Percentiles rank a stretch among this genome's conserved stretches.
phyloP scores from a whole-genome alignment of 2,888 invertebrate species.

The Crocallis elinguaria region DNA sequence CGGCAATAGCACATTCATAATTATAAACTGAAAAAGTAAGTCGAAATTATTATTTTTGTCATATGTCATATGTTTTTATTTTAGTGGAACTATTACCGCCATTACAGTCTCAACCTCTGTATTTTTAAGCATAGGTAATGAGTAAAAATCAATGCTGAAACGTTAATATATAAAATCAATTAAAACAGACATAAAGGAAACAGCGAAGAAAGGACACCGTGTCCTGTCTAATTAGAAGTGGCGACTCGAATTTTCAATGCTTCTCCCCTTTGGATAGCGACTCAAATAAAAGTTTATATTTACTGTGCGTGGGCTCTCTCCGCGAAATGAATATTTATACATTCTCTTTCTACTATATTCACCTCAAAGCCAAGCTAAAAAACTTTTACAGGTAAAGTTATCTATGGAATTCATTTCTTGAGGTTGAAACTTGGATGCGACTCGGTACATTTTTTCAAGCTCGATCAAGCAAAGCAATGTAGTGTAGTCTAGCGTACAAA shows the following conservation, averaged over 20 bases:
- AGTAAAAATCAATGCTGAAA: not conserved
- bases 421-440: constrained; percentile 54
- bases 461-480: constrained; percentile 20
- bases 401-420: constrained; percentile 64
- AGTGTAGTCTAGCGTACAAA: constrained; percentile 18
- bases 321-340: constrained; percentile 80
- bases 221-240: constrained; percentile 80
- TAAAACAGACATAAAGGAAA: constrained; percentile 72
- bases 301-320: constrained; percentile 73
- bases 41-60: too few species aligned
- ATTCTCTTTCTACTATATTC: constrained; percentile 69
- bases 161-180: constrained; percentile 77
- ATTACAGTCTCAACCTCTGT: too few species aligned
- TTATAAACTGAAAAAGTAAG: too few species aligned
- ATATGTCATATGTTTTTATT: too few species aligned
- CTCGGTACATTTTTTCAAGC: constrained; percentile 41
- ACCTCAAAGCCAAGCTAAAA: constrained; percentile 64
- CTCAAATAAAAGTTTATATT: constrained; percentile 83
- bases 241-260: constrained; percentile 81
- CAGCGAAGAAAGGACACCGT: constrained; percentile 64
- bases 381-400: constrained; percentile 57
- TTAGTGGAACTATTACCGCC: too few species aligned
- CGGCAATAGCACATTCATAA: too few species aligned
- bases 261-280: constrained; percentile 67
- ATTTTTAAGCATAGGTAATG: too few species aligned